A percentile compares a stretch with the other conserved stretches of the same genome.
These are phyloP conservation scores for Mugil cephalus DNA, from an alignment of 2,113 vertebrate genomes.

Conservation along the genomic window DNA sequence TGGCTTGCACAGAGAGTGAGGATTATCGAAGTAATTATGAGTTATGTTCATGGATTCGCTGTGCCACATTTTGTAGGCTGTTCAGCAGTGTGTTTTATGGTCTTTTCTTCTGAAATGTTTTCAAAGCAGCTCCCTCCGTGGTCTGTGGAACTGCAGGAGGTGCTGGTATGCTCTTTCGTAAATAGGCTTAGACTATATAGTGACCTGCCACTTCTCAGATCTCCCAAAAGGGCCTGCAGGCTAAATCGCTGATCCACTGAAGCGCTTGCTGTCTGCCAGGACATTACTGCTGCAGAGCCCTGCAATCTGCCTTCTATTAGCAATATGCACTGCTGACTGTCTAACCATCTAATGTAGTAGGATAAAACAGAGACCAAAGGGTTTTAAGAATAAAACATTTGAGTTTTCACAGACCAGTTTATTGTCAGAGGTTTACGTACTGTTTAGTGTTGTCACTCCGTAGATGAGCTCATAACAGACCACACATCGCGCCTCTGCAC, in stretches of 20 bases:
- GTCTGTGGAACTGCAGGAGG: slow-evolving; percentile 64
- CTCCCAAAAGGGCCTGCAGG: slow-evolving; percentile 72
- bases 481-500: slow-evolving; percentile 72
- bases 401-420: slow-evolving; percentile 72
- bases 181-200: slow-evolving; percentile 70
- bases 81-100: slow-evolving; percentile 54
- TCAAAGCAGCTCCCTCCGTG: slow-evolving; percentile 61
- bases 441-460: slow-evolving; percentile 72
- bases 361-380: slow-evolving; percentile 48
- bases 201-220: slow-evolving; percentile 77
- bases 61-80: slow-evolving; percentile 48
- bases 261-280: slow-evolving; percentile 69
- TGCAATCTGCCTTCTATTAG: slow-evolving; percentile 78
- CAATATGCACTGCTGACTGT: slow-evolving; percentile 50
- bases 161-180: slow-evolving; percentile 71
- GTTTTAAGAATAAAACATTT: slow-evolving; percentile 68
- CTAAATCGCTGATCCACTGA: slow-evolving; percentile 66
- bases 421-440: slow-evolving; percentile 78
- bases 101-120: slow-evolving; percentile 51
- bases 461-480: slow-evolving; percentile 76
- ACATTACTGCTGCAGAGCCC: slow-evolving; percentile 64
- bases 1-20: slow-evolving; percentile 1
- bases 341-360: slow-evolving; percentile 57
- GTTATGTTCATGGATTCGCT: slow-evolving; percentile 50
- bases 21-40: slow-evolving; percentile 46